Evolutionary conservation across 2,113 vertebrate species (phyloP).

Genomic region (Pleuronectes platessa): DNA sequence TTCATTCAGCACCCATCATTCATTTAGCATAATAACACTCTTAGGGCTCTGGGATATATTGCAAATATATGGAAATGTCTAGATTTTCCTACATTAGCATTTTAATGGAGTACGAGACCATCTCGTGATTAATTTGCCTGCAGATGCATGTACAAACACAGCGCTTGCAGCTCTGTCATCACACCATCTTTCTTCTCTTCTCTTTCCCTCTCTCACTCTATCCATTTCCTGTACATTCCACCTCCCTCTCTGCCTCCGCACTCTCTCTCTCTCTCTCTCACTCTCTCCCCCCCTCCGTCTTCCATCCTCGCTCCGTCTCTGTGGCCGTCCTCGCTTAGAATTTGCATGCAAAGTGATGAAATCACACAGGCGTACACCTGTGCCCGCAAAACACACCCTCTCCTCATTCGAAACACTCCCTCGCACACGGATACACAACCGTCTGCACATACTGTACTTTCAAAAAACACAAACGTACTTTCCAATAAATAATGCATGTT

Average conservation of each 20-base stretch:
- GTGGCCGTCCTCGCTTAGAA: constrained; percentile 25
- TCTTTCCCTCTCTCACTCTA: constrained; percentile 33
- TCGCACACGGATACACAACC: background rate
- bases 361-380: constrained; percentile 66
- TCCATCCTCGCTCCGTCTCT: constrained; percentile 16
- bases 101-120: constrained; percentile 77
- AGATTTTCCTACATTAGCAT: constrained; percentile 81
- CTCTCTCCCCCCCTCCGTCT: constrained; percentile 4
- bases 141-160: constrained; percentile 74
- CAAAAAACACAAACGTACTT: constrained; percentile 31
- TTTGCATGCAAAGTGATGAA: constrained; percentile 77
- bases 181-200: constrained; percentile 49
- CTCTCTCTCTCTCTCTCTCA: constrained; percentile 9
- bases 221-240: constrained; percentile 54
- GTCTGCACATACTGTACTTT: constrained; percentile 26
- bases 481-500: constrained; percentile 73
- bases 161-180: constrained; percentile 65
- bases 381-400: constrained; percentile 59
- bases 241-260: constrained; percentile 19
- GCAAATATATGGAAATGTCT: constrained; percentile 74
- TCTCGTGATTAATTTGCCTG: constrained; percentile 76
- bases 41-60: constrained; percentile 61
- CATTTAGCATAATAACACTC: constrained; percentile 65
- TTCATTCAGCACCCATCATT: constrained; percentile 38
- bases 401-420: constrained; percentile 42